These are phyloP conservation scores for Hydraecia micacea DNA, from an alignment of 2,888 invertebrate genomes.

Conservation along the genomic window DNA sequence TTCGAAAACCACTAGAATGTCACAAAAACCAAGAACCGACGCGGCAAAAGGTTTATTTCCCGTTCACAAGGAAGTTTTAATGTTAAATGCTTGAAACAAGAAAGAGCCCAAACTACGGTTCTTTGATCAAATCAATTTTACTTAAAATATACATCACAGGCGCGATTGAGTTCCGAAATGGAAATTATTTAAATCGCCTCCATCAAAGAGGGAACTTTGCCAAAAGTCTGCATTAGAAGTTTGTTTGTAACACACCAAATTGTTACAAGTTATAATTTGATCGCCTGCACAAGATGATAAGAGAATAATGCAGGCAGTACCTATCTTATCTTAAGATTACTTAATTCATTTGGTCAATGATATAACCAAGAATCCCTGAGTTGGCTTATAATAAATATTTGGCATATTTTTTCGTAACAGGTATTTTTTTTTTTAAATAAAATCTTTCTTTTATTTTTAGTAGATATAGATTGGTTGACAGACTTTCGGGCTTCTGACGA, in stretches of 20 bases:
- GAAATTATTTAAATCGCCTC: constrained; percentile 60
- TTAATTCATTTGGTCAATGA: neutral
- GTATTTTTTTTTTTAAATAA: neutral
- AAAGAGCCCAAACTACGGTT: constrained; percentile 33
- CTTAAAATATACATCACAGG: constrained; percentile 52
- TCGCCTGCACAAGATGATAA: constrained; percentile 41
- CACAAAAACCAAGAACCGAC: neutral
- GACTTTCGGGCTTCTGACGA: neutral
- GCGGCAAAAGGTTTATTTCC: constrained; percentile 11
- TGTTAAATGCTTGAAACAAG: constrained; percentile 21
- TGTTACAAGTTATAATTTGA: constrained; percentile 43
- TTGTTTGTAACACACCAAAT: constrained; percentile 40
- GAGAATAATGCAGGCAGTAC: neutral
- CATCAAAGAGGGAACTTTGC: constrained; percentile 50
- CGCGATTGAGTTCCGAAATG: constrained; percentile 47
- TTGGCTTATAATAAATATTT: no score
- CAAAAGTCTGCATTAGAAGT: constrained; percentile 35
- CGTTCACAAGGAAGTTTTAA: constrained; percentile 21
- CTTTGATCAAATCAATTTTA: constrained; percentile 62
- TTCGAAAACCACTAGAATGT: neutral
- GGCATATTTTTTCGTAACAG: neutral
- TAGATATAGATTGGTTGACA: neutral
- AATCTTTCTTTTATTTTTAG: neutral
- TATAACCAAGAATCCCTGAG: neutral
- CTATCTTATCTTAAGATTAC: neutral